Conservation (phyloP, 2,888 invertebrate genomes). For the Lasius platythorax region DNA sequence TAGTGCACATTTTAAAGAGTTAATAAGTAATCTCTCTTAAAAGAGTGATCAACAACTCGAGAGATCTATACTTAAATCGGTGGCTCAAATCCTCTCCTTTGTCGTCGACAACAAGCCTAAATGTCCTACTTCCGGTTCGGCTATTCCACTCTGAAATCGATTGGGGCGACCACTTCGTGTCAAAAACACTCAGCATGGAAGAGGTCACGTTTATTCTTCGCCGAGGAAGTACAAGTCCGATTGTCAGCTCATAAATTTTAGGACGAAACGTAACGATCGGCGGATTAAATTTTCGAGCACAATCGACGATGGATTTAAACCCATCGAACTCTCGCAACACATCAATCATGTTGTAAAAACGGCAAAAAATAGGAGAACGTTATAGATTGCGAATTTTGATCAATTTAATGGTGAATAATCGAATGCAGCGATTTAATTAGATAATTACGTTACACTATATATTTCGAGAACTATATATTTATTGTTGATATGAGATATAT, state of each 20-base stretch:
- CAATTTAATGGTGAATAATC: conserved; percentile 7
- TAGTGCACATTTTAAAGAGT: conserved; percentile 36
- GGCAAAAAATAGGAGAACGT: neutral
- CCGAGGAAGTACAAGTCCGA: conserved; percentile 44
- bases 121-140: conserved; percentile 75
- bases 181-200: conserved; percentile 71
- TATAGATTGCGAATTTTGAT: conserved; percentile 22
- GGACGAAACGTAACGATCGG: conserved; percentile 11
- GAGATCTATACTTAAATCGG: conserved; percentile 60
- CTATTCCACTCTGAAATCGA: conserved; percentile 73
- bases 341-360: conserved; percentile 32
- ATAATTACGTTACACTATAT: neutral
- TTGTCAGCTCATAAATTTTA: conserved; percentile 64
- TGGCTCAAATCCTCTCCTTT: conserved; percentile 54
- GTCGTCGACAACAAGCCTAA: conserved; percentile 69
- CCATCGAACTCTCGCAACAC: conserved; percentile 14
- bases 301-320: conserved; percentile 36
- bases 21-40: conserved; percentile 16
- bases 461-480: neutral
- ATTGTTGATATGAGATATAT: neutral
- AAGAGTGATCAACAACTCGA: conserved; percentile 5
- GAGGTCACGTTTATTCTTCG: conserved; percentile 64
- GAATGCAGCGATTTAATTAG: neutral
- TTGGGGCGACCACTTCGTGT: conserved; percentile 67
- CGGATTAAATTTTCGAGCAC: conserved; percentile 32